phyloP scores from a whole-genome alignment of 2,797 vertebrate species.

The Sebastes ruberrimus region DNA sequence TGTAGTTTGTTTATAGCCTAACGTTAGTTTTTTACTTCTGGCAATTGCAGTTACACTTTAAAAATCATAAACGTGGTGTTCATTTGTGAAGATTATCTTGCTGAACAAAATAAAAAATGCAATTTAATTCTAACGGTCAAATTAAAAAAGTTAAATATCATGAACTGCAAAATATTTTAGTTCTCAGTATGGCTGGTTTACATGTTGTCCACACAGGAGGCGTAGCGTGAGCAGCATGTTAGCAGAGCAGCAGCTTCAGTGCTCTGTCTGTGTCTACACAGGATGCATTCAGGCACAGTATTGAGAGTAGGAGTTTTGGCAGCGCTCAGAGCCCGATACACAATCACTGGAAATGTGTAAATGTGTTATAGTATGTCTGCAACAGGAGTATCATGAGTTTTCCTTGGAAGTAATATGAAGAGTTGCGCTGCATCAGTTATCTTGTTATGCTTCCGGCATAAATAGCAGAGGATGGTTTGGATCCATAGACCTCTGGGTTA shows the following conservation, averaged over 20 bases:
- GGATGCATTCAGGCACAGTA: background rate
- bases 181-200: background rate
- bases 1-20: accelerated
- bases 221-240: background rate
- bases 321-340: background rate
- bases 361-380: background rate
- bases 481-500: slow-evolving; percentile 77
- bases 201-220: background rate
- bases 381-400: background rate
- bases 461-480: slow-evolving; percentile 74
- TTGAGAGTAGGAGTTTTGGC: background rate
- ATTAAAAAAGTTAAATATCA: no score
- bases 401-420: background rate
- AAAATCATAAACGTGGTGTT: no score
- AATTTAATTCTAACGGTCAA: no score
- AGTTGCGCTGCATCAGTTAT: background rate
- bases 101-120: no score
- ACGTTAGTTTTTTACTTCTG: no score
- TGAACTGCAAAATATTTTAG: background rate
- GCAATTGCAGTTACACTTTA: no score
- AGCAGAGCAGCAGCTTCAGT: background rate
- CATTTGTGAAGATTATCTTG: no score
- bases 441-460: background rate
- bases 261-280: background rate
- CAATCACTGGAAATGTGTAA: background rate